Conservation (phyloP, 2,888 invertebrate genomes). For the Iphiclides podalirius region DNA sequence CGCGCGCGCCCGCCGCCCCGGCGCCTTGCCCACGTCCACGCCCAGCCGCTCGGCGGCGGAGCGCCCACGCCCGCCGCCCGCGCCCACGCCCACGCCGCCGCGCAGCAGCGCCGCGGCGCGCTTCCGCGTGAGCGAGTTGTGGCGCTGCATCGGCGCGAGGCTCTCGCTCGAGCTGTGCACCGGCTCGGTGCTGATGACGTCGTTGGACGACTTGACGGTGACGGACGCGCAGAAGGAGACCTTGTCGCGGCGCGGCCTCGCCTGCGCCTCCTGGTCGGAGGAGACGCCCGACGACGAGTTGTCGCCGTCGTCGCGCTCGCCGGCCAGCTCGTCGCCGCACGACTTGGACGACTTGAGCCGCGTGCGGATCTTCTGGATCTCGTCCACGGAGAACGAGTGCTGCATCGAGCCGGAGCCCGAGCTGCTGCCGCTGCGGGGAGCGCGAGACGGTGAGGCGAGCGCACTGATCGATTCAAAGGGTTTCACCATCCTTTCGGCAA, state of each 20-base stretch:
- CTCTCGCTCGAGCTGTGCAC: constrained; percentile 74
- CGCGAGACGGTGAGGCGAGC: neutral
- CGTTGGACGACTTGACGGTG: constrained; percentile 73
- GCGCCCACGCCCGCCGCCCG: constrained; percentile 40
- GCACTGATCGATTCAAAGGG: no score
- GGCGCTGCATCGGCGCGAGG: constrained; percentile 76
- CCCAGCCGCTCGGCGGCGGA: constrained; percentile 72
- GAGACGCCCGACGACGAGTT: constrained; percentile 94
- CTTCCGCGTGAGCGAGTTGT: constrained; percentile 82
- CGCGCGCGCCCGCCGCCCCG: constrained; percentile 88
- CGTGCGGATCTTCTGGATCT: constrained; percentile 92
- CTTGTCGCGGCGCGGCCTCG: constrained; percentile 55
- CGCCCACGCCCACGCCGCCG: constrained; percentile 46
- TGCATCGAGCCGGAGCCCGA: constrained; percentile 88
- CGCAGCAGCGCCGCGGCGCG: constrained; percentile 80
- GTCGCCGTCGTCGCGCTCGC: constrained; percentile 87
- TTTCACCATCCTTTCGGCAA: no score
- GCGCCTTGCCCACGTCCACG: constrained; percentile 74
- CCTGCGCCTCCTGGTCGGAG: constrained; percentile 86
- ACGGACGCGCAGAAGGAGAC: constrained; percentile 76
- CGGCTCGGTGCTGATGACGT: constrained; percentile 77
- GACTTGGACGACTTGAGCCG: constrained; percentile 92
- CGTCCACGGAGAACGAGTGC: constrained; percentile 93
- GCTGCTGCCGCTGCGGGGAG: constrained; percentile 83
- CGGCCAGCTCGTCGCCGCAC: constrained; percentile 89